Conservation (phyloP, 2,113 vertebrate genomes). For the Hystrix brachyura region DNA sequence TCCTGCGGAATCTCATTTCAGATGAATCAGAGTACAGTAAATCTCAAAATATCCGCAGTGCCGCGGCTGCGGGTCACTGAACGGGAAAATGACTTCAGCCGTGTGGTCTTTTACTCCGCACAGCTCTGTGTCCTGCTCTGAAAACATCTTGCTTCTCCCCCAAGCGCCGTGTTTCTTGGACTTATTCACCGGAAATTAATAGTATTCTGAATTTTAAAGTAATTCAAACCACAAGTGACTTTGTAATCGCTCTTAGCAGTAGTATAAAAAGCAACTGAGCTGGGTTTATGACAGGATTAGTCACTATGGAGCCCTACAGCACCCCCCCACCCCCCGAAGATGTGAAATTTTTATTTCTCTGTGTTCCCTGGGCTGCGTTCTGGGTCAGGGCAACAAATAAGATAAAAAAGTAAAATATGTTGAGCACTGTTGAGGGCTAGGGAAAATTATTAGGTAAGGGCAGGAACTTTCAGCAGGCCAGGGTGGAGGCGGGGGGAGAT, state of each 20-base stretch:
- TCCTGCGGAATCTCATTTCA: constrained; percentile 70
- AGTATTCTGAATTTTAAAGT: constrained; percentile 64
- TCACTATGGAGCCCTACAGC: fast-evolving
- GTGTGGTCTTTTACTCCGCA: neutral
- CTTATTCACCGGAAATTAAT: constrained; percentile 67
- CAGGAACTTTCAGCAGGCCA: neutral
- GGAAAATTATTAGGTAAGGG: neutral
- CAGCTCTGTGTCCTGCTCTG: constrained; percentile 30
- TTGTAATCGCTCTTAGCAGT: neutral
- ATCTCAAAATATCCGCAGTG: constrained; percentile 54
- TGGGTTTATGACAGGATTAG: constrained; percentile 3
- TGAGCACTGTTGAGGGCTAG: neutral
- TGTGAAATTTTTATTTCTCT: neutral
- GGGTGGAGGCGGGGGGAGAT: neutral
- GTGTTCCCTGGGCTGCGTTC: neutral
- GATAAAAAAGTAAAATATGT: neutral
- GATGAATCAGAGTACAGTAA: constrained; percentile 72
- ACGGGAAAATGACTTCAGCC: constrained; percentile 61
- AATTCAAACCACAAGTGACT: constrained; percentile 65
- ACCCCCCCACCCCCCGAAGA: neutral
- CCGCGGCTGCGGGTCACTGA: constrained; percentile 43
- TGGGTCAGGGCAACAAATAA: neutral
- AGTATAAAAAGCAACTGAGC: neutral
- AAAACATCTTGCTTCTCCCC: constrained; percentile 76
- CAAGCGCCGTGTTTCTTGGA: constrained; percentile 71